A percentile compares a stretch with the other conserved stretches of the same genome.
phyloP scores from a whole-genome alignment of 2,113 vertebrate genomes.

The Oenanthe melanoleuca region DNA sequence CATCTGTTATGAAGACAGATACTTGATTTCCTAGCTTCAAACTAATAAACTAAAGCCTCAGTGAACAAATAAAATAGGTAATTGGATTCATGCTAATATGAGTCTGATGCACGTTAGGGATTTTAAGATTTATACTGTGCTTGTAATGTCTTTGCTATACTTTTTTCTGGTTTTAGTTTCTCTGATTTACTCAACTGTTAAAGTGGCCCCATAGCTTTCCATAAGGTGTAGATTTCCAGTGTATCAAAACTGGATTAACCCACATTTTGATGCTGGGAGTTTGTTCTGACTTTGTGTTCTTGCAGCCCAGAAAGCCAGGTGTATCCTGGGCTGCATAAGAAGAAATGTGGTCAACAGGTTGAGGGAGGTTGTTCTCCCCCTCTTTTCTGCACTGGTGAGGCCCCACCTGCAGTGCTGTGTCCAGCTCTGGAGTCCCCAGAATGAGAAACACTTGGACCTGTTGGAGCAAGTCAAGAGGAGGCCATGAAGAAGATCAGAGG shows the following conservation, averaged over 20 bases:
- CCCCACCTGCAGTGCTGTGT: background rate
- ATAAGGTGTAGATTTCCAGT: background rate
- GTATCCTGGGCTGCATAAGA: background rate
- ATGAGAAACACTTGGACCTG: background rate
- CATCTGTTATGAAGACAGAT: background rate
- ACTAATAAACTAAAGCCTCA: background rate
- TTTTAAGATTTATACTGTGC: background rate
- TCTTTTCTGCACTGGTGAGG: background rate
- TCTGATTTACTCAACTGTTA: background rate
- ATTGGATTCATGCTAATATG: background rate
- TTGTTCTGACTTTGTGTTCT: background rate
- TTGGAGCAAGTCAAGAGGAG: fast-evolving
- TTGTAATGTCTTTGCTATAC: background rate
- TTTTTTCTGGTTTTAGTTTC: background rate
- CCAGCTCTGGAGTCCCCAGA: background rate
- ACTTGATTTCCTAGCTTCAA: background rate
- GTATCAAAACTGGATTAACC: background rate
- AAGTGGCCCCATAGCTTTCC: background rate
- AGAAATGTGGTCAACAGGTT: background rate
- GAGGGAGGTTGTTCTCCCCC: background rate
- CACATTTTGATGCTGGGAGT: background rate
- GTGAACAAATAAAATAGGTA: background rate
- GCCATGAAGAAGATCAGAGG: background rate
- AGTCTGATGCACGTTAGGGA: background rate
- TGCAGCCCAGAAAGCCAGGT: background rate